Base-by-base conservation (phyloP, 2,113 vertebrate genomes). In the Corythaixoides concolor region DNA sequence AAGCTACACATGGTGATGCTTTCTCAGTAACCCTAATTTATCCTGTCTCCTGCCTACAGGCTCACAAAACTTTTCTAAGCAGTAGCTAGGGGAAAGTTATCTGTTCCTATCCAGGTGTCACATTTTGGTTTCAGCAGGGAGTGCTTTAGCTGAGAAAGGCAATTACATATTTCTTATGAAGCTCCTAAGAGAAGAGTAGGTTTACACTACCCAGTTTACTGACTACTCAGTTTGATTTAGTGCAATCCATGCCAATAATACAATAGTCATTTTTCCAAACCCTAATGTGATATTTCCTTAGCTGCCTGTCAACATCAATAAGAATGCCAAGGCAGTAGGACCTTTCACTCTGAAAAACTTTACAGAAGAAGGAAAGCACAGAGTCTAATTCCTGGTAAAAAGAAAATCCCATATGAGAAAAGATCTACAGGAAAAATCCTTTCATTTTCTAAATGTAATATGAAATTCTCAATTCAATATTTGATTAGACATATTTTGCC, bases 401-500 rank as follows among this genome's bases (percentile, higher is more conserved):
- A 56, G 17, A 64, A 91, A 95, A 88, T 45, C 8, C 16, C 26
- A 39, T 11, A 12, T 47, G 26, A 73, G 27, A 76, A 88, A 91
- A 82, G 7, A 39, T 53, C 74, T 64, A 72, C 18, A 90, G 59
- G 30, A 56, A 84, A 89, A 92, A 87, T 69, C 3, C 3, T 62
- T 62, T 52, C 80, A 6, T 80, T 92, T 90, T 62, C 43, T 66
- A 85, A 94, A 69, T 5, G 9, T 47, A 89, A 50, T n/a, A 43
- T 37, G 24, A 80, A 80, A 67, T 62, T 93, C n/a, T 75, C 35
- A 55, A 59, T 82, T 81, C n/a, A 43, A 76, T 83, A 83, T 91
- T 93, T 95, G 37, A 78, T 47, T 78, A 95, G 69, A 74, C 22
- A 58, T 67, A 85, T 74, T 95, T 93, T 73, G 45, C 87, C 73